Base-by-base conservation (phyloP, 2,888 invertebrate species). In the Metallyticus violacea region DNA sequence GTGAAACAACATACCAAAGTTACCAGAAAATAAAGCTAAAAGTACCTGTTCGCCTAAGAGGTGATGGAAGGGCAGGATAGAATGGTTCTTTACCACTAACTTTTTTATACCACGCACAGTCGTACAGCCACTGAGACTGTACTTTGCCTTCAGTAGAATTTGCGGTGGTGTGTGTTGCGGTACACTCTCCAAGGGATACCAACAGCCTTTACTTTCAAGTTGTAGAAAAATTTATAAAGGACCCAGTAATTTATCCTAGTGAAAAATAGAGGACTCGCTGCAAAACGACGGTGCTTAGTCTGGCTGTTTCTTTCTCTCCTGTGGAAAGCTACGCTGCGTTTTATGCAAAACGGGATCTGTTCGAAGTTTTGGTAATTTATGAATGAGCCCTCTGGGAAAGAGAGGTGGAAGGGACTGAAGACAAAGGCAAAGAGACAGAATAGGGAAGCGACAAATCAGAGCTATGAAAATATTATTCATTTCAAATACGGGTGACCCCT, bases 191-290 rank as follows among this genome's bases (percentile, higher is more conserved):
- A 62, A 22, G 7, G 40, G 6, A 15, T 62, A 15, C 40, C 40
- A 62, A 9, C 40, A 62, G 22, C 40, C 40, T 22, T 62, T 62
- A 62, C 40, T 62, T 62, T 62, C 40, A 9, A 62, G 40, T 62
- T 62, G 15, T 22, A 62, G 77, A 83, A 77, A 83, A 83, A 83
- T 83, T 83, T 83, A 83, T 83, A 28, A 77, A 83, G 77, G 83
- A 83, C 77, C 28, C 62, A n/a, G 77, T 29, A 83, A 83, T 83
- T 83, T 83, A 83, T 83, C 28, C 83, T n/a, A 77, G 77, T 28
- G 25, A 77, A 83, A 83, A 83, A 83, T 83, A 83, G 77, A 83
- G 76, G 26, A 83, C 26, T 15, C 22, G 7, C 40, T 40, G 40
- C 40, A 9, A 40, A 40, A 15, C 7, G 40, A 40, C 9, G 9